These are phyloP conservation scores for Propithecus deckenii DNA, from an alignment of 2,797 vertebrate genomes.

Conservation along the genomic window DNA sequence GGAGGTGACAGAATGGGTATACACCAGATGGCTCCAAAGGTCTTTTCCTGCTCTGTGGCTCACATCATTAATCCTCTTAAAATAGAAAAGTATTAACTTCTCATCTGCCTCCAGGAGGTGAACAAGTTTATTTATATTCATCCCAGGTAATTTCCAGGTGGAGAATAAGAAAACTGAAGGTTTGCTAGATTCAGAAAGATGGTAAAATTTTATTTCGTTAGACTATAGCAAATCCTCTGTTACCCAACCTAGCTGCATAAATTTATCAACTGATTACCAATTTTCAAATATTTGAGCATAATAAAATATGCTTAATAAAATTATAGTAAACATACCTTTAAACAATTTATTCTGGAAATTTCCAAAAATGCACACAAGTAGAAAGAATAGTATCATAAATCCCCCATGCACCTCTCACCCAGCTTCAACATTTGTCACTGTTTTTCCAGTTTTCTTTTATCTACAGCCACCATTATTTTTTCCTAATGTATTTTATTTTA, in stretches of 20 bases:
- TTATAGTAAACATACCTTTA: neutral
- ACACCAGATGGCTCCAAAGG: neutral
- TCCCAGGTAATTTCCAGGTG: neutral
- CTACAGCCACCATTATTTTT: neutral
- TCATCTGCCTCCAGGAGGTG: neutral
- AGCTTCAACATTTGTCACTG: neutral
- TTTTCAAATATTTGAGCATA: neutral
- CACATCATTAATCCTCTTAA: neutral
- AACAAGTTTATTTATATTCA: neutral
- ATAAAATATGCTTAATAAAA: slow-evolving; percentile 20
- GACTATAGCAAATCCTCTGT: neutral
- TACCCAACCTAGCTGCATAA: neutral
- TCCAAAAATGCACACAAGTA: neutral
- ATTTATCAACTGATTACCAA: neutral
- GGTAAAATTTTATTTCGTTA: neutral
- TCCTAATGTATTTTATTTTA: too few species aligned
- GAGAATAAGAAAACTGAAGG: neutral
- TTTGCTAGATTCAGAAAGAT: neutral
- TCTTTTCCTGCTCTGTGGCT: neutral
- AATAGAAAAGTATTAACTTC: neutral
- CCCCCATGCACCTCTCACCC: neutral
- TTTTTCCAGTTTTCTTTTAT: neutral
- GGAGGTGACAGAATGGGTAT: neutral
- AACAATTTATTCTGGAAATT: neutral
- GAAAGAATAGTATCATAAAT: neutral